Evolutionary conservation across 2,888 invertebrate genomes (phyloP).

Genomic region (Esperia sulphurella): DNA sequence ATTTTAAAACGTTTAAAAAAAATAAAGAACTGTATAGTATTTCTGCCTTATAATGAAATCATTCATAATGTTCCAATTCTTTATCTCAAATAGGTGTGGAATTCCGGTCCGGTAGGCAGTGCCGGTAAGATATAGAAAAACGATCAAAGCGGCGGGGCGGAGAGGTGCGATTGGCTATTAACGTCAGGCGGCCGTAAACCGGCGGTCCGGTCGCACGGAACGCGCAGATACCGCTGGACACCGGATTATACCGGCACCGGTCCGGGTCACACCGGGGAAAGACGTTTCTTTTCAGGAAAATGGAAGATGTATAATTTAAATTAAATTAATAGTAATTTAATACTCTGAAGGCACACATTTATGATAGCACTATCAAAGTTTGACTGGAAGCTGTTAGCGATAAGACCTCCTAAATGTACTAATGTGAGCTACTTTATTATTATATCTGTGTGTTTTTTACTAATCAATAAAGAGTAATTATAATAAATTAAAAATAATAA

Average conservation of each 20-base stretch:
- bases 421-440: no score
- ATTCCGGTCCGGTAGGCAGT: neutral
- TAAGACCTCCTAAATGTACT: no score
- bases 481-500: no score
- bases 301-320: no score
- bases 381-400: no score
- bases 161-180: conserved; percentile 49
- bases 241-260: conserved; percentile 36
- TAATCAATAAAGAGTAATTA: no score
- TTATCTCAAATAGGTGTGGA: neutral
- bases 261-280: conserved; percentile 19
- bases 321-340: no score
- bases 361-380: no score
- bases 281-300: neutral
- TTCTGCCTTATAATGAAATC: neutral
- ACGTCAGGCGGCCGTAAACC: conserved; percentile 48
- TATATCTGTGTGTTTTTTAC: no score
- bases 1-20: neutral
- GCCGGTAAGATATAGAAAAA: conserved; percentile 32
- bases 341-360: no score
- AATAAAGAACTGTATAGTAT: no score
- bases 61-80: neutral
- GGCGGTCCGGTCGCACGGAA: conserved; percentile 37
- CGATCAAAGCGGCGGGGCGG: conserved; percentile 24
- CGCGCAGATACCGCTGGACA: conserved; percentile 49